Percentiles rank a stretch among this genome's conserved stretches.
phyloP scores from a whole-genome alignment of 2,113 vertebrate species.

The Anoplopoma fimbria region DNA sequence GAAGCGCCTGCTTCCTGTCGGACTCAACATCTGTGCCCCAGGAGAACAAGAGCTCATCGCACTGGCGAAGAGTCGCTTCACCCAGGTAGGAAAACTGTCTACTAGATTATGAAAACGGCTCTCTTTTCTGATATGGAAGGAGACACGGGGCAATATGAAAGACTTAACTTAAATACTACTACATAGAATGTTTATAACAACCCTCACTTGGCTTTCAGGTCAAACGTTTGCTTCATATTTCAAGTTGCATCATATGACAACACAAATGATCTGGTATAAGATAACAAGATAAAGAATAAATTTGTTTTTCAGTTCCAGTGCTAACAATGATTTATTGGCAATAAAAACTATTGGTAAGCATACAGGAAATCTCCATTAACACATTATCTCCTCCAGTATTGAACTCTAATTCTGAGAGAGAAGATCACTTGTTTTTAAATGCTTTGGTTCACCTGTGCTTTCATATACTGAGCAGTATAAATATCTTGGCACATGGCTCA shows the following conservation, averaged over 20 bases:
- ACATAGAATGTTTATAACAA: background rate
- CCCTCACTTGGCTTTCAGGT: too few species aligned
- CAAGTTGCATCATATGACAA: background rate
- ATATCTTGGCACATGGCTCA: background rate
- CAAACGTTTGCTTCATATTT: background rate
- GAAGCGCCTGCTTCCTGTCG: conserved; percentile 93
- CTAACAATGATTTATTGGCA: background rate
- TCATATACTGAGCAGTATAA: background rate
- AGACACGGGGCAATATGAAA: background rate
- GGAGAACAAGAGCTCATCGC: conserved; percentile 96
- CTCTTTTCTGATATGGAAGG: background rate
- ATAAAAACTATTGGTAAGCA: background rate
- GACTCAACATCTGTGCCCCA: conserved; percentile 94
- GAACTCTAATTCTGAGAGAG: background rate
- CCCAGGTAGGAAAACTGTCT: conserved; percentile 79
- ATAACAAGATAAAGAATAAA: background rate
- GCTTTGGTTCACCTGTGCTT: background rate
- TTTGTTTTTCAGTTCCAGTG: background rate
- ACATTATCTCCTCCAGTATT: background rate
- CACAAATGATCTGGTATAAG: background rate
- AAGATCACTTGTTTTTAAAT: background rate
- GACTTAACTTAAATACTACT: background rate
- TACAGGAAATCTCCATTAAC: background rate
- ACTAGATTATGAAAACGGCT: background rate
- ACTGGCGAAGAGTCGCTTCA: conserved; percentile 92